Percentiles rank a stretch among this genome's conserved stretches.
Evolutionary conservation across 1,140 invertebrate species (phyloP).

Genomic region (Saxidomus purpurata): DNA sequence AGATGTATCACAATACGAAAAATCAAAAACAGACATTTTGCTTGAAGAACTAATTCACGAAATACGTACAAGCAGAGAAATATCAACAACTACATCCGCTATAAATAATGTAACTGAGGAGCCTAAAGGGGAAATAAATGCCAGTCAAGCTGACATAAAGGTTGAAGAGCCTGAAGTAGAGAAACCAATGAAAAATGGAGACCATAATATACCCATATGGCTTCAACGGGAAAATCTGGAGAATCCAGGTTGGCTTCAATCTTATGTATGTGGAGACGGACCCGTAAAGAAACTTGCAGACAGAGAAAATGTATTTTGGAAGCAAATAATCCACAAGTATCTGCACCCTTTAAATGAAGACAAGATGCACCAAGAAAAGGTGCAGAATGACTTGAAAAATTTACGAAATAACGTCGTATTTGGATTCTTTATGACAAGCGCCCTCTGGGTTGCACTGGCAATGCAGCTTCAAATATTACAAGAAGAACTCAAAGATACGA

Average conservation of each 20-base stretch:
- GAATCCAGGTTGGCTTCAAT: constrained; percentile 74
- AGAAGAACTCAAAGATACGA: constrained; percentile 88
- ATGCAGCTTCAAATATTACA: constrained; percentile 97
- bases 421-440: constrained; percentile 99
- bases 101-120: not conserved
- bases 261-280: constrained; percentile 93
- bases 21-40: constrained; percentile 73
- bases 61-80: constrained; percentile 63
- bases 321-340: constrained; percentile 81
- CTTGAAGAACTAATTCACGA: constrained; percentile 77
- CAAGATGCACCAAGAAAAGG: constrained; percentile 76
- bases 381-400: constrained; percentile 94
- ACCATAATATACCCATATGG: constrained; percentile 55
- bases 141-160: not conserved
- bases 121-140: not conserved
- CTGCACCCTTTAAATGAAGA: constrained; percentile 80
- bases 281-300: constrained; percentile 84
- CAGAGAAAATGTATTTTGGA: constrained; percentile 80
- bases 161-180: not conserved
- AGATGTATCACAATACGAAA: constrained; percentile 44
- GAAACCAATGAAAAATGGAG: not conserved
- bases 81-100: not conserved
- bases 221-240: constrained; percentile 70
- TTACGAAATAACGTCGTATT: constrained; percentile 97
- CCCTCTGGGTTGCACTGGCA: constrained; percentile 98